phyloP scores from a whole-genome alignment of 2,888 invertebrate genomes.

The Chaetogeoica ovagalla region DNA sequence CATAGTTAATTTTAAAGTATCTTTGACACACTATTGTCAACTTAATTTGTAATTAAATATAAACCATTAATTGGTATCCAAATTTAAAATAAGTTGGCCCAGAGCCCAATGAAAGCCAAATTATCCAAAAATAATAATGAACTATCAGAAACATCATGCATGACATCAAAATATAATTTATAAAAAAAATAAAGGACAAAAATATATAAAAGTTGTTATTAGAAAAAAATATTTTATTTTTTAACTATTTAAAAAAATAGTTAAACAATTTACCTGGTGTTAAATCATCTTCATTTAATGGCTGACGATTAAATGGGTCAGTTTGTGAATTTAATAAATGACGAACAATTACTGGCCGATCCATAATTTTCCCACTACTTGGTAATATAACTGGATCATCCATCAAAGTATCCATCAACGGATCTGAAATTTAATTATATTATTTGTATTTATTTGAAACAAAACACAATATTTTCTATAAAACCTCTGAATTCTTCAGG shows the following conservation, averaged over 20 bases:
- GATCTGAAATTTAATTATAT: conserved; percentile 66
- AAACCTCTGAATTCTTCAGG: conserved; percentile 87
- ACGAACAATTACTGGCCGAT: conserved; percentile 87
- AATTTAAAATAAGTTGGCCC: too few species aligned
- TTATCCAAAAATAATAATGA: too few species aligned
- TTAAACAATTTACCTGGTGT: conserved; percentile 70
- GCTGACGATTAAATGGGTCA: conserved; percentile 97
- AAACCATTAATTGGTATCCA: too few species aligned
- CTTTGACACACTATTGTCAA: too few species aligned
- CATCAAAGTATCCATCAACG: conserved; percentile 97
- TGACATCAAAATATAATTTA: not conserved
- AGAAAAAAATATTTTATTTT: not conserved
- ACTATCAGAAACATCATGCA: too few species aligned
- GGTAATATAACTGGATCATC: conserved; percentile 91
- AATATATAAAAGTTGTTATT: not conserved
- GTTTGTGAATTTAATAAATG: conserved; percentile 94
- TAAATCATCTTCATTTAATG: conserved; percentile 90
- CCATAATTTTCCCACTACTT: conserved; percentile 85
- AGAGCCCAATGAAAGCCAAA: too few species aligned
- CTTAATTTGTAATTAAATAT: too few species aligned
- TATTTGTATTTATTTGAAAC: not conserved
- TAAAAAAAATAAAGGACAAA: not conserved
- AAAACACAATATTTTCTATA: not conserved
- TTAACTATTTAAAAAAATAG: conserved; percentile 22
- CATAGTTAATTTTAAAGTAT: too few species aligned